Base-by-base conservation (phyloP, 2,113 vertebrate genomes). In the Pollimyrus isidori region DNA sequence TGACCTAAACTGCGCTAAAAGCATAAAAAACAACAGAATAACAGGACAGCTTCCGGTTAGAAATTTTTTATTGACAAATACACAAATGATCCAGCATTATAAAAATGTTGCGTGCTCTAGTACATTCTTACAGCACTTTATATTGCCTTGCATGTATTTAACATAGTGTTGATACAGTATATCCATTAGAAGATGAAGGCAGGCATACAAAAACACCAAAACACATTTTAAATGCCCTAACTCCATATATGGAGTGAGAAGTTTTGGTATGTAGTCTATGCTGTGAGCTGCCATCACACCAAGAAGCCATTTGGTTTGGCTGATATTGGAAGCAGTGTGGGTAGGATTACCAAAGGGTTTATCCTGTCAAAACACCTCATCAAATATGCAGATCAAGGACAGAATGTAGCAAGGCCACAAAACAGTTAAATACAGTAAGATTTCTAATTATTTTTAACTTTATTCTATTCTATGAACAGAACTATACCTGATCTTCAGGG, bases 21-120 rank as follows among this genome's bases (percentile, higher is more conserved):
- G 13, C 26, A 13, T 15, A 73, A 73, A 35, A 80, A 73, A 39
- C 26, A 76, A 35, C 17, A 80, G 73, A 39, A 42, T 17, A 39
- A 76, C 30, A 39, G 30, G 26, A 7, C 73, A 35, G 13, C 2
- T 39, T 42, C 73, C n/a, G 73, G 73, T 42, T 80, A 80, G 30
- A 15, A 80, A 19, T 19, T 19, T 80, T 89, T 89, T 83, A 89
- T 89, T 89, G 73, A 82, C 48, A 76, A 89, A 35, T 56, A 89
- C 45, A 53, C 69, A 50, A 89, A 82, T 89, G 50, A 89, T 53
- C 88, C 88, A 89, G 88, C 73, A 89, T 89, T 89, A 82, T 49
- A 82, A 56, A 82, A 88, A 80, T 88, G 42, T 73, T 76, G 65
- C 45, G 45, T 52, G 88, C 69, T 76, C 88, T 80, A 42, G 88